These are phyloP conservation scores for Cephalotes varians DNA, from an alignment of 2,888 invertebrate species.

Conservation along the genomic window DNA sequence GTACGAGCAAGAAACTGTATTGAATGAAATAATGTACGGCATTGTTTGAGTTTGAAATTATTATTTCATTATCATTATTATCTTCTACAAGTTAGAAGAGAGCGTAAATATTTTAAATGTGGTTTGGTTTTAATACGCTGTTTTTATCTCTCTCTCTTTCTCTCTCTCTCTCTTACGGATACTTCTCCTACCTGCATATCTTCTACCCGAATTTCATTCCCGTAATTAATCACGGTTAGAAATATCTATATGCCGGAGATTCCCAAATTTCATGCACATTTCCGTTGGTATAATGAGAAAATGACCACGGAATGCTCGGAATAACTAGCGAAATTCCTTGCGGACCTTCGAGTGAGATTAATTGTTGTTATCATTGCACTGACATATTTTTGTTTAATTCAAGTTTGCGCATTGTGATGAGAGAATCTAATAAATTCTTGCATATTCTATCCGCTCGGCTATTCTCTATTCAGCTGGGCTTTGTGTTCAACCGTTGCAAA, in stretches of 20 bases:
- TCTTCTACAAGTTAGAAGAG: not conserved
- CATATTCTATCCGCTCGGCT: not conserved
- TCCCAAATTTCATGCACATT: conserved; percentile 58
- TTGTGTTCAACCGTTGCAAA: not conserved
- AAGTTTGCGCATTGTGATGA: conserved; percentile 3
- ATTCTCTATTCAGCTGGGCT: not conserved
- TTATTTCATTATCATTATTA: conserved; percentile 58
- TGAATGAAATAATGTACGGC: conserved; percentile 55
- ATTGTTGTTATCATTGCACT: conserved; percentile 51
- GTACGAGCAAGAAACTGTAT: conserved; percentile 38
- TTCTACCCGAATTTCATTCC: conserved; percentile 60
- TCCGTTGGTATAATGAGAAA: conserved; percentile 61
- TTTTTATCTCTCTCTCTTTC: not conserved
- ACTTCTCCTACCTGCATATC: conserved; percentile 20
- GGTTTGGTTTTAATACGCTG: not conserved
- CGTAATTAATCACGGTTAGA: conserved; percentile 65
- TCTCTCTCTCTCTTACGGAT: not conserved
- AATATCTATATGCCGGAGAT: conserved; percentile 48
- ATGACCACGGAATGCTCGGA: conserved; percentile 34
- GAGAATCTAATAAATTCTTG: conserved; percentile 31
- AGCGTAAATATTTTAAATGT: conserved; percentile 29
- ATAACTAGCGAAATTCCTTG: conserved; percentile 43
- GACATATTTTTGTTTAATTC: conserved; percentile 50
- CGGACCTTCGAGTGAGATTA: conserved; percentile 51
- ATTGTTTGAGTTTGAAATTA: conserved; percentile 54